Evolutionary conservation across 2,797 vertebrate genomes (phyloP).

Genomic region (Pantherophis vulpinus): DNA sequence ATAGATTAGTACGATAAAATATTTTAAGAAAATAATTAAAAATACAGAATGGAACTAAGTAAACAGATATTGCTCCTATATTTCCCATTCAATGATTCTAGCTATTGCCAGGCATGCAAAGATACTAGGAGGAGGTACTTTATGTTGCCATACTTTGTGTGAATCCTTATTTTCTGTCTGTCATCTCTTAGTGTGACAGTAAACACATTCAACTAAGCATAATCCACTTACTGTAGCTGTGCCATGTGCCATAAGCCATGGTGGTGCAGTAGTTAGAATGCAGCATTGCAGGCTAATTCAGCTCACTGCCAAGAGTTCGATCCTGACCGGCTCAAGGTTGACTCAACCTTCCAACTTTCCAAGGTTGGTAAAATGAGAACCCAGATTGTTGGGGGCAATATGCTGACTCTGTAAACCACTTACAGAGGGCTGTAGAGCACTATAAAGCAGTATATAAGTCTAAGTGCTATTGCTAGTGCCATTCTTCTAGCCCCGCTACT

Average conservation of each 20-base stretch:
- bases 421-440: neutral
- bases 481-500: neutral
- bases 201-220: neutral
- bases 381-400: neutral
- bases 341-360: neutral
- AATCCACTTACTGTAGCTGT: neutral
- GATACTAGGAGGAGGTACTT: too few species aligned
- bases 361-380: neutral
- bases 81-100: neutral
- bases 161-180: neutral
- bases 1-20: neutral
- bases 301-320: neutral
- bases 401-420: neutral
- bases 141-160: too few species aligned
- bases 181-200: neutral
- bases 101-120: neutral
- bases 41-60: neutral
- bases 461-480: neutral
- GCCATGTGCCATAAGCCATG: neutral
- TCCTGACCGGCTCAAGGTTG: neutral
- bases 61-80: neutral
- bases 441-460: neutral
- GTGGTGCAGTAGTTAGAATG: neutral
- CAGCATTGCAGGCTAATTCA: neutral
- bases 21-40: neutral